phyloP scores from a whole-genome alignment of 2,113 vertebrate species.

The Amazona vittata region DNA sequence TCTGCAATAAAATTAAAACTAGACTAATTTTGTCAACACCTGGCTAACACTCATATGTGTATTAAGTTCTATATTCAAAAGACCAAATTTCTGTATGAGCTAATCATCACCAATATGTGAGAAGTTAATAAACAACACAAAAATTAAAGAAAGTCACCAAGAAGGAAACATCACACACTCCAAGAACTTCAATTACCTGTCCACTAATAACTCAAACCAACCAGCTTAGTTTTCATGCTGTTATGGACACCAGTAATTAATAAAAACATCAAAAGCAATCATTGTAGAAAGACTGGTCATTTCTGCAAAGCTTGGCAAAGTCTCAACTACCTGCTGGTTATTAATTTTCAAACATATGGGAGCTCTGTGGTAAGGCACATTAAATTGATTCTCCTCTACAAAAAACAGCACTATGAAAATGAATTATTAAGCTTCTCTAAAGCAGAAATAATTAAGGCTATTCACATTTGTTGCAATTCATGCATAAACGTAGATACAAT shows the following conservation, averaged over 20 bases:
- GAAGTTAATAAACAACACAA: background rate
- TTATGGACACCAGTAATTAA: constrained; percentile 91
- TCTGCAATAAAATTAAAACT: background rate
- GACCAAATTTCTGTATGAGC: background rate
- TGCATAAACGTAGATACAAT: constrained; percentile 1
- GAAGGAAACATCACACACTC: constrained; percentile 40
- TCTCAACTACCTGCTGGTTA: constrained; percentile 96
- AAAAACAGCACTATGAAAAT: constrained; percentile 80
- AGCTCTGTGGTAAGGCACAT: constrained; percentile 89
- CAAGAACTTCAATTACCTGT: constrained; percentile 72
- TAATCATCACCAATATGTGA: background rate
- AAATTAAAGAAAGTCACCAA: constrained; percentile 1
- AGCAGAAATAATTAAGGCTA: constrained; percentile 66
- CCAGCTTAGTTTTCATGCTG: constrained; percentile 80
- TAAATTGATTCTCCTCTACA: constrained; percentile 88
- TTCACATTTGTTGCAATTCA: constrained; percentile 58
- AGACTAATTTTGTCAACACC: background rate
- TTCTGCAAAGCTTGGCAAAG: constrained; percentile 94
- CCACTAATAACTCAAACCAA: constrained; percentile 76
- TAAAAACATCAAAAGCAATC: constrained; percentile 96
- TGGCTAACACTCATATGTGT: background rate
- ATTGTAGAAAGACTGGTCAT: constrained; percentile 94
- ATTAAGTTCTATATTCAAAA: background rate
- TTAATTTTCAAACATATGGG: constrained; percentile 99
- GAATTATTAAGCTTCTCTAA: constrained; percentile 72